Base-by-base conservation (phyloP, 1,140 invertebrate genomes). In the Drosophila gunungcola region DNA sequence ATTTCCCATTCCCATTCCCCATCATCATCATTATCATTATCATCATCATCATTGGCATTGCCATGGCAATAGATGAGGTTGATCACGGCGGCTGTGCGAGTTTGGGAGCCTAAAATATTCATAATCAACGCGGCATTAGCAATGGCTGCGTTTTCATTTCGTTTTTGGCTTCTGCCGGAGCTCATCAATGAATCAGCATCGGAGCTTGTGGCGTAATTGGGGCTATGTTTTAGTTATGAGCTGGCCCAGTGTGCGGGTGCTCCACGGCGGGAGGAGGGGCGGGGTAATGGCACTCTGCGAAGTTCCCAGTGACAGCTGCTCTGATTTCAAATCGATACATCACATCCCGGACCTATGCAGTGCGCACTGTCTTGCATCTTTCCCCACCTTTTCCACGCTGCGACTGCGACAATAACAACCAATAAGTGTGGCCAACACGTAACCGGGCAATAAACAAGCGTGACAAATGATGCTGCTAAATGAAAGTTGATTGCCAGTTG, bases 381-480 rank as follows among this genome's bases (percentile, higher is more conserved):
- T 29, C 3, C 6, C 29, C 29, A 5, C 29, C 29, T 7, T 7
- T 1, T 0, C 29, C 29, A 0, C 7, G 45, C 42, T 16, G 41
- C 12, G 16, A 29, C 16, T 52, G 57, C 45, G 72, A 88, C 84
- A 88, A 88, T 88, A 88, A 83, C 84, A 90, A 69, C 68, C 74
- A 88, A 89, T 89, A 89, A 89, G 84, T 77, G 62, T 75, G 83
- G 62, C 80, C 83, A 89, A 70, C 83, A 88, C 83, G 84, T 88
- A 88, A 84, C 84, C 57, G 84, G 84, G 84, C 85, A 88, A 88
- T 88, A 88, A 88, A 88, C 84, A 88, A 88, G 77, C 77, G 84
- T 84, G 84, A 88, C 84, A 88, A 88, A 88, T 88, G 84, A 88
- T 84, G 84, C 84, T 89, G 85, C 84, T 89, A 88, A 88, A 88